Percentiles rank a stretch among this genome's conserved stretches.
Conservation (phyloP, 2,888 invertebrate genomes). For the Lasius platythorax region DNA sequence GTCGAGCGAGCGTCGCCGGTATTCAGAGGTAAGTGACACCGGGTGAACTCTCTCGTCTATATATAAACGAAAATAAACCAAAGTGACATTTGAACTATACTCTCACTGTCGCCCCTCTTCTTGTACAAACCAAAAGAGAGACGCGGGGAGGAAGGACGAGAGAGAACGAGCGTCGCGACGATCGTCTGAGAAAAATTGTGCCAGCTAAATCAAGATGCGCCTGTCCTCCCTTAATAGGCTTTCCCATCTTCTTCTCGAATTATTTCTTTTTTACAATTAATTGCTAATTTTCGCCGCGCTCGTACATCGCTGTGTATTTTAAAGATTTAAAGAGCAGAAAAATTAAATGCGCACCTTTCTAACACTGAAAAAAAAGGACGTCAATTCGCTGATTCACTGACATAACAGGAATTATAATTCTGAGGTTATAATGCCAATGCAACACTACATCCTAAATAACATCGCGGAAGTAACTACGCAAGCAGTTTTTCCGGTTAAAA, state of each 20-base stretch:
- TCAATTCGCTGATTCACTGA: conserved; percentile 1
- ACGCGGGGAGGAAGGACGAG: conserved; percentile 39
- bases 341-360: not conserved
- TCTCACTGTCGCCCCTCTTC: conserved; percentile 52
- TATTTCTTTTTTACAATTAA: not conserved
- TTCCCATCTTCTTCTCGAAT: not conserved
- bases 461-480: conserved; percentile 4
- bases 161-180: conserved; percentile 65
- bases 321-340: not conserved
- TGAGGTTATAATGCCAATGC: not conserved
- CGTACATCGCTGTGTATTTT: not conserved
- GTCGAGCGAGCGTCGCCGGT: conserved; percentile 62
- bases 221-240: conserved; percentile 37
- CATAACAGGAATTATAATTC: conserved; percentile 15
- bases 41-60: conserved; percentile 84
- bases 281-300: not conserved
- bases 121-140: conserved; percentile 65
- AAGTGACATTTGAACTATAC: conserved; percentile 82
- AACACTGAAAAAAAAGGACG: not conserved
- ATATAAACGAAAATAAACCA: conserved; percentile 85
- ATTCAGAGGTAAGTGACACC: conserved; percentile 84
- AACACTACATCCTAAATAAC: not conserved
- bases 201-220: conserved; percentile 75
- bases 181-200: conserved; percentile 76
- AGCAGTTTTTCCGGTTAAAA: not conserved